These are phyloP conservation scores for Scolopax bukidnonensis DNA, from an alignment of 2,797 vertebrate species.

Conservation along the genomic window DNA sequence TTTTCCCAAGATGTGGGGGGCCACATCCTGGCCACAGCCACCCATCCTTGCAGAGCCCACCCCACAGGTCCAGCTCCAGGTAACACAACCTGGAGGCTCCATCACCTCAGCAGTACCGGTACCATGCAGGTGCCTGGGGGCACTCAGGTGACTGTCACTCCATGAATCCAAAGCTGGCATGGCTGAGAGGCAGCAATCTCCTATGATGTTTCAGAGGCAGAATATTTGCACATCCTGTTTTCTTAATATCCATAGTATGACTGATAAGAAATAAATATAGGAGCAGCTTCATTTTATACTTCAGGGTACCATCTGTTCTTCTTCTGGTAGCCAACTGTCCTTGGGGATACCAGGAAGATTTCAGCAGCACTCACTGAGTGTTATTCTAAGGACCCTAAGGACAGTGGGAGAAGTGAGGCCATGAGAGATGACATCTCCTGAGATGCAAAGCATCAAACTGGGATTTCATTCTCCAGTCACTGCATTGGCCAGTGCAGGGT, in stretches of 20 bases:
- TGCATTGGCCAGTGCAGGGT: not conserved
- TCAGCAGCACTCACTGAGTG: not conserved
- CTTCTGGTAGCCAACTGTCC: not conserved
- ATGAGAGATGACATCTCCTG: not conserved
- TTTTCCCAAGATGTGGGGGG: not conserved
- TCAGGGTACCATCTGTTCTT: not conserved
- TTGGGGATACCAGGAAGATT: not conserved
- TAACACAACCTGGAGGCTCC: not conserved
- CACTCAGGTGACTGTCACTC: not conserved
- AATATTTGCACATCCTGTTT: not conserved
- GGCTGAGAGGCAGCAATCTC: not conserved
- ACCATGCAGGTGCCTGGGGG: not conserved
- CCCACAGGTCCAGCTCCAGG: not conserved
- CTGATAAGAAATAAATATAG: not conserved
- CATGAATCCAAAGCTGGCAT: not conserved
- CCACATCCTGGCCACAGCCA: accelerated
- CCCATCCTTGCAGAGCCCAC: not conserved
- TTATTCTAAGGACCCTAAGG: not conserved
- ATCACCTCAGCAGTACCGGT: not conserved
- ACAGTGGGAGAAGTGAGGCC: not conserved
- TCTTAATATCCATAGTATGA: not conserved
- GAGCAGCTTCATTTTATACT: not conserved
- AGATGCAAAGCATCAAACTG: not conserved
- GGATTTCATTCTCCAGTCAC: accelerated
- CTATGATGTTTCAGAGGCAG: not conserved